Evolutionary conservation across 2,113 vertebrate species (phyloP).

Genomic region (Melanocharis versteri): DNA sequence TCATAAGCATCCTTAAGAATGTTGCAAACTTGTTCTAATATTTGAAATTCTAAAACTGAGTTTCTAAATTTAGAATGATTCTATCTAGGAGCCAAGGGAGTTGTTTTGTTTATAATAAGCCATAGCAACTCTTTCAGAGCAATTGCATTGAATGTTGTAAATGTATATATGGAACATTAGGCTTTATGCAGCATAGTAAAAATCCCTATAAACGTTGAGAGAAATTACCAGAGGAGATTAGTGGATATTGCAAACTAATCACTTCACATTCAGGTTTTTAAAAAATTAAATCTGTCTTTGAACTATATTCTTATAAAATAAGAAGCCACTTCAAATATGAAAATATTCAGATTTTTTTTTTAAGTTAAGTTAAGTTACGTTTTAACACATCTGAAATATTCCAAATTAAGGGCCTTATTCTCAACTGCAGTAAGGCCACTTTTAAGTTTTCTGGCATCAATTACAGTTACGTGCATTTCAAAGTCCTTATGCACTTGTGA

Average conservation of each 20-base stretch:
- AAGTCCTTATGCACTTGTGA: neutral
- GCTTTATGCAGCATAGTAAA: conserved; percentile 1
- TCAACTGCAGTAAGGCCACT: neutral
- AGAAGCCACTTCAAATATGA: neutral
- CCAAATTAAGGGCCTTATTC: neutral
- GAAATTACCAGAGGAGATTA: neutral
- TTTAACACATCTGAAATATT: neutral
- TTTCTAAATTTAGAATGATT: neutral
- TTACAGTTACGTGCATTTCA: neutral
- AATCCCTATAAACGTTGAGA: neutral
- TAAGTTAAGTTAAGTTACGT: neutral
- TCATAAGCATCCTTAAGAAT: neutral
- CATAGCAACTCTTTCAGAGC: neutral
- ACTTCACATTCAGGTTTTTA: neutral
- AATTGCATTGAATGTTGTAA: neutral
- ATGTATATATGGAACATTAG: neutral
- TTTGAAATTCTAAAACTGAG: neutral
- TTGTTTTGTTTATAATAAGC: neutral
- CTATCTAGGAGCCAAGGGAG: neutral
- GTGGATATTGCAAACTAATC: neutral
- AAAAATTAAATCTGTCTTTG: neutral
- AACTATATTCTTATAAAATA: neutral
- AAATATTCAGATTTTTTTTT: neutral
- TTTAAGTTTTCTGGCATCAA: neutral
- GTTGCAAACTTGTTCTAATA: neutral